phyloP scores from a whole-genome alignment of 2,888 invertebrate genomes.

The Zele albiditarsus region DNA sequence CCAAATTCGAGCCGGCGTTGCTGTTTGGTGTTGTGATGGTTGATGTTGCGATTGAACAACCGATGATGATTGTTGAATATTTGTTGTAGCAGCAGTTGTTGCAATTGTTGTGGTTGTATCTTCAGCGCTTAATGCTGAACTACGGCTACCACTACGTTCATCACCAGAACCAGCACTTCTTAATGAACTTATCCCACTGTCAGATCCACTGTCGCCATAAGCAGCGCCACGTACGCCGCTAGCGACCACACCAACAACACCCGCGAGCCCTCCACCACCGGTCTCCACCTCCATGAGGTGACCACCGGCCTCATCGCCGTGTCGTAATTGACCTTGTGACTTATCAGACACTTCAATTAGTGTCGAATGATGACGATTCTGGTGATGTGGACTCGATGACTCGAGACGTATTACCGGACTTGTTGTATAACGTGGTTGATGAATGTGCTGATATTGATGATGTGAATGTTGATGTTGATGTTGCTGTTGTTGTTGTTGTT shows the following conservation, averaged over 20 bases:
- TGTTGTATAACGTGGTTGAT: constrained; percentile 53
- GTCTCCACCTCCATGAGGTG: constrained; percentile 68
- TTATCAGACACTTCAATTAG: constrained; percentile 43
- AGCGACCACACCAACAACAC: constrained; percentile 64
- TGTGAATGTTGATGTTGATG: constrained; percentile 57
- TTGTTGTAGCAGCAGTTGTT: constrained; percentile 56
- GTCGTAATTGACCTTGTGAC: constrained; percentile 51
- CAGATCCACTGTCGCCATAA: constrained; percentile 75
- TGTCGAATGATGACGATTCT: constrained; percentile 47
- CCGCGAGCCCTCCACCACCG: constrained; percentile 72
- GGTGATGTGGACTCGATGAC: constrained; percentile 35
- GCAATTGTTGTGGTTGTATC: constrained; percentile 76
- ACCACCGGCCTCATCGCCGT: constrained; percentile 65
- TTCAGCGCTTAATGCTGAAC: constrained; percentile 84
- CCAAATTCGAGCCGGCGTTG: constrained; percentile 68
- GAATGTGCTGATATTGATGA: constrained; percentile 55
- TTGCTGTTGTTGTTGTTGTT: constrained; percentile 57
- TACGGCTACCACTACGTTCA: constrained; percentile 85
- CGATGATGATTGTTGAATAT: constrained; percentile 56
- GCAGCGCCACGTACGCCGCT: constrained; percentile 51
- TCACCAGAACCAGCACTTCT: constrained; percentile 82
- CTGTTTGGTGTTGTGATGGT: constrained; percentile 50
- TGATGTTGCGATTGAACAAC: constrained; percentile 34
- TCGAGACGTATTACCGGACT: constrained; percentile 56
- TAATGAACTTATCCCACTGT: constrained; percentile 84